Percentiles rank a stretch among this genome's conserved stretches.
Conservation (phyloP, 2,113 vertebrate genomes). For the Sorex fumeus region DNA sequence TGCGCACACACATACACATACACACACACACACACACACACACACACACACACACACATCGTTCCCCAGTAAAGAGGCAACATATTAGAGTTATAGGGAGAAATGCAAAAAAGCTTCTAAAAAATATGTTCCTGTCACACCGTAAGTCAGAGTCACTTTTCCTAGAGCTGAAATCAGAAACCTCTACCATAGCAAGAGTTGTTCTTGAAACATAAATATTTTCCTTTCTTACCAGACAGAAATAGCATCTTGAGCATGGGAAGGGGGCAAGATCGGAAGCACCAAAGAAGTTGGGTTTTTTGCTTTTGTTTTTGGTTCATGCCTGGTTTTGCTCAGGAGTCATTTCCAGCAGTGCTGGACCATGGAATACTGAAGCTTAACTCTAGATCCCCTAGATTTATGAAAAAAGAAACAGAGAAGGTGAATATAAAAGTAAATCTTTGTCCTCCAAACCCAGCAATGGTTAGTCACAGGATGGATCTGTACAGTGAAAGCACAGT, state of each 20-base stretch:
- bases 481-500: neutral
- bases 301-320: no score
- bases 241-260: neutral
- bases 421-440: neutral
- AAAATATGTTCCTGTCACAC: neutral
- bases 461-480: neutral
- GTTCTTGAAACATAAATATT: neutral
- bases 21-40: no score
- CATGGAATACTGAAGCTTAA: no score
- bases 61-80: neutral
- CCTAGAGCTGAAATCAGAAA: neutral
- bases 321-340: no score
- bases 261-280: no score
- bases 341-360: no score
- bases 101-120: conserved; percentile 8
- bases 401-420: neutral
- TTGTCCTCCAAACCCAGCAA: neutral
- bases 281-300: no score
- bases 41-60: no score
- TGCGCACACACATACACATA: no score
- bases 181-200: neutral
- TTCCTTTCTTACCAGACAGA: neutral
- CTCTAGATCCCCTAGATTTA: no score
- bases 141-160: neutral
- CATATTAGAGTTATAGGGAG: neutral